A percentile compares a stretch with the other conserved stretches of the same genome.
Conservation (phyloP, 2,113 vertebrate genomes). For the Urocynchramus pylzowi region DNA sequence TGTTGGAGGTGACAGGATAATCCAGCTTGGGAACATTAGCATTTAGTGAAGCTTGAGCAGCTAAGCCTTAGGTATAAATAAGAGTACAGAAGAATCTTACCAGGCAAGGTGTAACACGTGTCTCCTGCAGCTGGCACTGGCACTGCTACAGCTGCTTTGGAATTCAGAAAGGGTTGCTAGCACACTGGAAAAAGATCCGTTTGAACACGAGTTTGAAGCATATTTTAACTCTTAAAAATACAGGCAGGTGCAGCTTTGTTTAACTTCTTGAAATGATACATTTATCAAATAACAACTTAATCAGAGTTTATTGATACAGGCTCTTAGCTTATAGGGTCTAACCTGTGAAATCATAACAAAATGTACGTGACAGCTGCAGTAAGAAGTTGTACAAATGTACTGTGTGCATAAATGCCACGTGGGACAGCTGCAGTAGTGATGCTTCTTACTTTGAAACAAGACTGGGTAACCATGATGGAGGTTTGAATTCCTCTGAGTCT, state of each 20-base stretch:
- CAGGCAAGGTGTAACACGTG: neutral
- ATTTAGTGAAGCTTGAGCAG: neutral
- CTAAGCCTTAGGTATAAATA: neutral
- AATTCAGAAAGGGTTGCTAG: neutral
- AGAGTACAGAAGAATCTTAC: neutral
- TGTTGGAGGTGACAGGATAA: neutral
- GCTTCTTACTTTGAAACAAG: neutral
- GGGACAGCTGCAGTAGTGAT: neutral
- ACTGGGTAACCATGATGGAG: neutral
- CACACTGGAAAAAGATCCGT: neutral
- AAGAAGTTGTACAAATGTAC: neutral
- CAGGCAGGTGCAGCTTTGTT: neutral
- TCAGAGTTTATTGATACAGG: neutral
- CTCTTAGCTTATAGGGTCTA: neutral
- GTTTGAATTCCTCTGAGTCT: neutral
- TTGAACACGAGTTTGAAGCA: neutral
- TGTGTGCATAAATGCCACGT: rapidly evolving
- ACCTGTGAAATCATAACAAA: neutral
- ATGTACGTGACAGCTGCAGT: neutral
- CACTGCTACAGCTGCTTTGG: neutral
- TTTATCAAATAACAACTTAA: neutral
- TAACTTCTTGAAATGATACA: neutral
- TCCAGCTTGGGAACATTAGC: neutral
- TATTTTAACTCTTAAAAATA: neutral
- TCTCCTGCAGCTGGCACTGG: neutral